Evolutionary conservation across 2,113 vertebrate species (phyloP), one percentile per base, ranked within the genome.

Genomic region (Hippoglossus stenolepis): DNA sequence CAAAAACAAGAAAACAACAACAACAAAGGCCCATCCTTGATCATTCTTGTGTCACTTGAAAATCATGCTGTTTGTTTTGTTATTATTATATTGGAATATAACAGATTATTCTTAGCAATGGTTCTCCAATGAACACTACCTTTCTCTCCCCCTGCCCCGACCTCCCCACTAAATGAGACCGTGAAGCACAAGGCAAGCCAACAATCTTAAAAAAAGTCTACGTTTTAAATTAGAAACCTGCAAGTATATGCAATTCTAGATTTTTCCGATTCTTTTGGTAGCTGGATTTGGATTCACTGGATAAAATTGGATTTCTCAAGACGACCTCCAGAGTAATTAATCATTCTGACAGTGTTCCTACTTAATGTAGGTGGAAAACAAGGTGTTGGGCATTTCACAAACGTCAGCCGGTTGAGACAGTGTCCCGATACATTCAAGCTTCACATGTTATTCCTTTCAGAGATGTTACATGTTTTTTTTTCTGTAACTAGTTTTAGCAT

Each of bases 11-110:
- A 60, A 62, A 20, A 51, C 47, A 17, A 43, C 12, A 11, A 21
- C 18, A 65, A 65, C 31, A 60, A 58, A 15, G 68, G 31, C 81
- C 80, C 90, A 88, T 89, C 91, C 93, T 92, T 71, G 85, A 76
- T 90, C 85, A 74, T 93, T 91, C 90, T 93, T 85, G 75, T 90
- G 77, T 90, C 91, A 85, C 91, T 78, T 92, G 92, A 93, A 93
- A 92, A 92, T 91, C 87, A 87, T 91, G 87, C 85, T 88, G 85
- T 87, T 93, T 89, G 80, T 86, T 85, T 86, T 85, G 76, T 77
- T 82, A 64, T 88, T 87, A 87, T 89, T 86, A 83, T 89, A 89
- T 87, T 87, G 81, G 85, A 89, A 72, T 87, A 85, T 80, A 88
- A 79, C 89, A 87, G 75, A 82, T 82, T 90, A 80, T 88, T 91